Percentiles rank a stretch among this genome's conserved stretches.
These are phyloP conservation scores for Parapsyche elsis DNA, from an alignment of 1,140 invertebrate genomes.

Conservation along the genomic window DNA sequence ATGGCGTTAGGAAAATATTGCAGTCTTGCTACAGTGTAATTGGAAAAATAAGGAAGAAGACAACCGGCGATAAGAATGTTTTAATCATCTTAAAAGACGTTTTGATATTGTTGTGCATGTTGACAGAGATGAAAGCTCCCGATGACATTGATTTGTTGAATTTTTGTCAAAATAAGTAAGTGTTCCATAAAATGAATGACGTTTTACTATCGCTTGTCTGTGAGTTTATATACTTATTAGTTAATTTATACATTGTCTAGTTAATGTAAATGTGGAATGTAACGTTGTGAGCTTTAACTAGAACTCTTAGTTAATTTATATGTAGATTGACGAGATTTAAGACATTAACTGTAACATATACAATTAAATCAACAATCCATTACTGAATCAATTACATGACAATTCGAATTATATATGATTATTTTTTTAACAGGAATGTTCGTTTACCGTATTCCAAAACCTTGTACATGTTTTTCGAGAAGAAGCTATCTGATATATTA, in stretches of 20 bases:
- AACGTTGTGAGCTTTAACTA: no score
- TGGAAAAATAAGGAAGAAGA: slow-evolving; percentile 78
- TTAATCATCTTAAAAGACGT: slow-evolving; percentile 76
- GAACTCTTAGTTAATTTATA: no score
- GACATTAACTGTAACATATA: no score
- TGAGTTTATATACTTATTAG: no score
- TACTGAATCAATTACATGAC: no score
- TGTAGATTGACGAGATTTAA: no score
- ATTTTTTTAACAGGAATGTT: slow-evolving; percentile 70
- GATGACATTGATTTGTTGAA: slow-evolving; percentile 73
- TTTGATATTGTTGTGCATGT: slow-evolving; percentile 73
- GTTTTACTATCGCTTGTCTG: no score
- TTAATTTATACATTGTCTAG: background rate
- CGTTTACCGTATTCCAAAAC: slow-evolving; percentile 77
- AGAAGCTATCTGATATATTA: slow-evolving; percentile 76
- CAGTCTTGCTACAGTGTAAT: slow-evolving; percentile 80
- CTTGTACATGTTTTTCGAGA: slow-evolving; percentile 82
- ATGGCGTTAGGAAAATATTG: slow-evolving; percentile 77
- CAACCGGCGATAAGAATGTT: slow-evolving; percentile 75
- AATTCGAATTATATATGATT: slow-evolving; percentile 26
- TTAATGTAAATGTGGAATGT: no score
- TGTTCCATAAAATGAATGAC: no score
- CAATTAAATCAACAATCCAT: no score
- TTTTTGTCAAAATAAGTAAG: no score
- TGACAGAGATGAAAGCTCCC: slow-evolving; percentile 70